Conservation (phyloP, 2,113 vertebrate genomes). For the Pycnonotus jocosus region DNA sequence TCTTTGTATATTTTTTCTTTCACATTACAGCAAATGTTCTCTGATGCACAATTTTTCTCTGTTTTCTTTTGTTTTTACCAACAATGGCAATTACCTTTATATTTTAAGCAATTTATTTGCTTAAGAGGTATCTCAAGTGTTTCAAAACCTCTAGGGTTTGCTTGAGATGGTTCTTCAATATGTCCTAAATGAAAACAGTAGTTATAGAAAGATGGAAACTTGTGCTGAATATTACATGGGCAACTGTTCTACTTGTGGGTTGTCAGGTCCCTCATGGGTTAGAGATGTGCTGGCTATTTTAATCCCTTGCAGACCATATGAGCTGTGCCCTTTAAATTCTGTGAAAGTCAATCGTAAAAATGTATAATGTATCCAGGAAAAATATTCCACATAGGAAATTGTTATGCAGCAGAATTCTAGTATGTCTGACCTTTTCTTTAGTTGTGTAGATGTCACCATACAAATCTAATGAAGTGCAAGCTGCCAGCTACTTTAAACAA, state of each 20-base stretch:
- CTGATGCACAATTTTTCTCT: background rate
- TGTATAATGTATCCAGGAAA: background rate
- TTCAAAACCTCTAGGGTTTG: background rate
- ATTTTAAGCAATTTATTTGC: background rate
- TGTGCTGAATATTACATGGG: background rate
- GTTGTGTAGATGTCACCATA: background rate
- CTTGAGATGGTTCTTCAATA: background rate
- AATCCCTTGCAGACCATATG: background rate
- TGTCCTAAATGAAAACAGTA: background rate
- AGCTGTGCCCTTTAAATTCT: background rate
- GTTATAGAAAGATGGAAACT: background rate
- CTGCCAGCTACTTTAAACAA: background rate
- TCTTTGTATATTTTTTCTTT: background rate
- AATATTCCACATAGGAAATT: background rate
- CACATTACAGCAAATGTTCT: background rate
- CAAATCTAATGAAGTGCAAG: background rate
- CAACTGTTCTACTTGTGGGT: background rate
- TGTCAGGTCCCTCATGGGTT: background rate
- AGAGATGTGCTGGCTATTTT: background rate
- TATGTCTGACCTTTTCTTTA: slow-evolving; percentile 10
- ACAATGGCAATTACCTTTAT: background rate
- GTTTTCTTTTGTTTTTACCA: background rate
- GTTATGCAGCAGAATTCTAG: background rate
- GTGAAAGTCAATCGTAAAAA: background rate
- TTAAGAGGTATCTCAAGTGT: background rate